Evolutionary conservation across 2,113 vertebrate species (phyloP), one percentile per base, ranked within the genome.

Genomic region (Formicarius rufipectus): DNA sequence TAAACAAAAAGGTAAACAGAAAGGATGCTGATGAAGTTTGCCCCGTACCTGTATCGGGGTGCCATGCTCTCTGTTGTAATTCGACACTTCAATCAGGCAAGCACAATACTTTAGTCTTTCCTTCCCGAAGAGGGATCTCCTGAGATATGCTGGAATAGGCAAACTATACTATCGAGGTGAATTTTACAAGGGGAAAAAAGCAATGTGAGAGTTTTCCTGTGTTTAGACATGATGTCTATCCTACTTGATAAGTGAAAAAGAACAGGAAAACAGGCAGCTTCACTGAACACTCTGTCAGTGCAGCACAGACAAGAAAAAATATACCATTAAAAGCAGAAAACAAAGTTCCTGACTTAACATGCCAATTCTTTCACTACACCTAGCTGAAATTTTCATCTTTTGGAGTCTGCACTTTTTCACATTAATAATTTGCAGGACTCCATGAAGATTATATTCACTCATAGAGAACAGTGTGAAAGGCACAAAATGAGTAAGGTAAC

Each of bases 41-140:
- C 14, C 71, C 62, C 21, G 2, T 17, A 44, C 35, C 30, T 45
- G 0, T 13, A 9, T 21, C 22, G 37, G 31, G 5, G 23, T 55
- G 50, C 21, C 30, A 5, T 6, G 20, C 5, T 6, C 69, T 7
- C 23, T 7, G 8, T 30, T 21, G 35, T 44, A 72, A 0, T 80
- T 62, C 58, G 37, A 50, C 50, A 12, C 12, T 73, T 82, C 1
- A 0, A 3, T 85, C 50, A 25, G 2, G 9, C 50, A 45, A 53
- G 47, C 10, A 31, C 31, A 10, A 44, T 14, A 28, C 7, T 20
- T 40, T 1, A 33, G 17, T 24, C 3, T 30, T 49, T 89, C 55
- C 28, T 75, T 78, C 12, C 13, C 31, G n/a, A 72, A 84, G 52
- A 42, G 35, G 28, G 66, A 19, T 74, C 35, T 80, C n/a, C 19